Evolutionary conservation across 1,140 invertebrate species (phyloP).

Genomic region (Lethrus apterus): DNA sequence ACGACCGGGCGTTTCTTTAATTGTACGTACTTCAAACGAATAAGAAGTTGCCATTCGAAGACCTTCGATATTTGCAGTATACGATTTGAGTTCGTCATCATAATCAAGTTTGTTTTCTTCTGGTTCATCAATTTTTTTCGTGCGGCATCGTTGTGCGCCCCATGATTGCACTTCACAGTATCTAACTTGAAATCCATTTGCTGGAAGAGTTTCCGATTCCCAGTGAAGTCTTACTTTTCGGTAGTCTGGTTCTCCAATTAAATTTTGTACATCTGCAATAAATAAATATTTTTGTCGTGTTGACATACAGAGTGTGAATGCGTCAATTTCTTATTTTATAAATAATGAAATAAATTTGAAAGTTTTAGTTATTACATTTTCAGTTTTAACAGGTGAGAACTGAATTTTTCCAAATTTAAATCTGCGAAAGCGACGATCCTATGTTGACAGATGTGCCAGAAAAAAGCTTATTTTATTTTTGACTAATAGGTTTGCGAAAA

Average conservation of each 20-base stretch:
- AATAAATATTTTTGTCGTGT: too few species aligned
- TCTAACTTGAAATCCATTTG: slow-evolving; percentile 52
- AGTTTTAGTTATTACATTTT: too few species aligned
- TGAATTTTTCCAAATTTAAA: too few species aligned
- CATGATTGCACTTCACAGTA: slow-evolving; percentile 69
- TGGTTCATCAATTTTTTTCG: slow-evolving; percentile 40
- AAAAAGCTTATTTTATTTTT: too few species aligned
- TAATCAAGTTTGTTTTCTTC: slow-evolving; percentile 28
- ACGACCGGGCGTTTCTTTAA: slow-evolving; percentile 35
- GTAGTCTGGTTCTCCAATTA: slow-evolving; percentile 65
- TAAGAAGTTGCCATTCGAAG: slow-evolving; percentile 71
- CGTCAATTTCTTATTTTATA: too few species aligned
- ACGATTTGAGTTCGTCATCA: slow-evolving; percentile 34
- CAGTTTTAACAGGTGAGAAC: too few species aligned
- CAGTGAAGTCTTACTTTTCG: slow-evolving; percentile 60
- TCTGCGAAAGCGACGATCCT: too few species aligned
- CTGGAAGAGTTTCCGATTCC: slow-evolving; percentile 43
- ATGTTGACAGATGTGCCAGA: too few species aligned
- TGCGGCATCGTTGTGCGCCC: slow-evolving; percentile 64
- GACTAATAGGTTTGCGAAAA: too few species aligned
- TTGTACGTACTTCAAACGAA: slow-evolving; percentile 61
- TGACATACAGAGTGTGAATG: too few species aligned
- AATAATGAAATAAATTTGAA: too few species aligned
- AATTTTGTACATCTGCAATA: slow-evolving; percentile 58
- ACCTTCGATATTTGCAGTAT: slow-evolving; percentile 51